Evolutionary conservation across 2,888 invertebrate genomes (phyloP).

Genomic region (Orchesellides sinensis): DNA sequence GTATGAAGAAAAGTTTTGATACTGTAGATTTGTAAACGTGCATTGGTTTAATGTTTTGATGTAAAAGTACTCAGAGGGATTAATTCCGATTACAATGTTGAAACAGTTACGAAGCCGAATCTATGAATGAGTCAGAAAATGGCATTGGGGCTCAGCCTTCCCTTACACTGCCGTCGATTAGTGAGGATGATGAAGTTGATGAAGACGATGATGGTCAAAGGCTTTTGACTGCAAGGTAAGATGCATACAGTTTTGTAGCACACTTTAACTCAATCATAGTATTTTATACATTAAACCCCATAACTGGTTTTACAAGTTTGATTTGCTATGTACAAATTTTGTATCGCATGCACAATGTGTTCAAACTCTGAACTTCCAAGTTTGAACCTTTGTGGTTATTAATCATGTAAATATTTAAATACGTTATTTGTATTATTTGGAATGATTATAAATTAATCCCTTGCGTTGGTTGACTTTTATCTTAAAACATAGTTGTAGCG

Average conservation of each 20-base stretch:
- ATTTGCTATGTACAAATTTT: too few species aligned
- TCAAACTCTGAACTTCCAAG: too few species aligned
- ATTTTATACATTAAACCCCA: too few species aligned
- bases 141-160: conserved; percentile 81
- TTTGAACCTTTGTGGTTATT: not conserved
- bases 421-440: not conserved
- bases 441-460: not conserved
- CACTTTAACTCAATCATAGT: too few species aligned
- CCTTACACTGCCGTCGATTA: conserved; percentile 92
- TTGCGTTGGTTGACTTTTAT: not conserved
- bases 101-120: conserved; percentile 72
- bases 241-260: too few species aligned
- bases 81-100: not conserved
- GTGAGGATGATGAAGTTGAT: conserved; percentile 94
- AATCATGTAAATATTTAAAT: not conserved
- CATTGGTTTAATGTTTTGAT: conserved; percentile 75
- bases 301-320: too few species aligned
- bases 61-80: too few species aligned
- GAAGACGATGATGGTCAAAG: conserved; percentile 83
- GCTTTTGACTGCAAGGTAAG: conserved; percentile 72
- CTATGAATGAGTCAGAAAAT: conserved; percentile 75
- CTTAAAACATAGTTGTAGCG: conserved; percentile 7
- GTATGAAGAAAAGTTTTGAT: conserved; percentile 80
- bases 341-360: too few species aligned
- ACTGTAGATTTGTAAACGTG: not conserved